phyloP scores from a whole-genome alignment of 2,797 vertebrate genomes.

The Xenopus petersii region DNA sequence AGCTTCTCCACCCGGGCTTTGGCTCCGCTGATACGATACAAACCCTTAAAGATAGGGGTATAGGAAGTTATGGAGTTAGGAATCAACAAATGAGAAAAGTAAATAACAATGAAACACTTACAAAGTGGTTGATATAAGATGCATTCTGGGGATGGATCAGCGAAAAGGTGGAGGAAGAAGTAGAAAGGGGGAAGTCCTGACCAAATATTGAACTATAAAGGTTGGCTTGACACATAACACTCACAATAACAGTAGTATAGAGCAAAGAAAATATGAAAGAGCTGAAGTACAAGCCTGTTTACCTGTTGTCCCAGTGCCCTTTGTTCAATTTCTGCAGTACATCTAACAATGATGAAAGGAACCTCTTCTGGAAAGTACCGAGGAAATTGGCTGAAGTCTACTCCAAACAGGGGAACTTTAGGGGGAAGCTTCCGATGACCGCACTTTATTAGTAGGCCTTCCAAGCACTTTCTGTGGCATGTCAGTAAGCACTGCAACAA shows the following conservation, averaged over 20 bases:
- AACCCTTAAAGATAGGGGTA: constrained; percentile 66
- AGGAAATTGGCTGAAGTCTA: constrained; percentile 73
- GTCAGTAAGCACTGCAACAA: constrained; percentile 76
- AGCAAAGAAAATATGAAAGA: no score
- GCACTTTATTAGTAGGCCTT: constrained; percentile 81
- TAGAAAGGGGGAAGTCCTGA: no score
- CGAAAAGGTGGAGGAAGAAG: no score
- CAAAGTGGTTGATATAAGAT: no score
- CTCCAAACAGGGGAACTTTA: constrained; percentile 74
- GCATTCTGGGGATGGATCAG: no score
- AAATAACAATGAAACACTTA: not conserved
- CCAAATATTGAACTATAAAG: no score
- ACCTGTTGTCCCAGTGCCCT: constrained; percentile 85
- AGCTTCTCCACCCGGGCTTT: constrained; percentile 85
- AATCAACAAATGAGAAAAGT: not conserved
- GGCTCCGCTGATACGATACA: constrained; percentile 89
- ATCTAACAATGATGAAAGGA: constrained; percentile 80
- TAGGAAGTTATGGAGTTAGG: not conserved
- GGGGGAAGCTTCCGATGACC: constrained; percentile 70
- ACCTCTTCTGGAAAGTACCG: constrained; percentile 72
- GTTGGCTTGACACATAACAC: no score
- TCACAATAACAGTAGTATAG: no score
- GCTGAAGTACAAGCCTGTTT: constrained; percentile 7
- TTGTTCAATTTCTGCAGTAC: constrained; percentile 84
- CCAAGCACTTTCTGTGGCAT: constrained; percentile 90